phyloP scores from a whole-genome alignment of 1,140 invertebrate genomes.

The Zaprionus tsacasi region DNA sequence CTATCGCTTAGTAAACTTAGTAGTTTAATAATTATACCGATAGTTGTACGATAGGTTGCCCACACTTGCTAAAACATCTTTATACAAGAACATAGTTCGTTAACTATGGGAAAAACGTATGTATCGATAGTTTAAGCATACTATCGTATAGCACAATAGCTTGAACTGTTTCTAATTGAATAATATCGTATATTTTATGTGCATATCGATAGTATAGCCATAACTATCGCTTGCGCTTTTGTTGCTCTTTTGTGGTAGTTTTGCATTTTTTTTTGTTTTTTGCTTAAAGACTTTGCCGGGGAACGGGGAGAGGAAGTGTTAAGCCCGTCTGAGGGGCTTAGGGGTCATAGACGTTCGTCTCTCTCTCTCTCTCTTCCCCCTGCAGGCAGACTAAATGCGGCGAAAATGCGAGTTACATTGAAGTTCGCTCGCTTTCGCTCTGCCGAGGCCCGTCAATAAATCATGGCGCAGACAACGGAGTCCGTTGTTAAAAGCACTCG shows the following conservation, averaged over 20 bases:
- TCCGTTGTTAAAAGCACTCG: conserved; percentile 74
- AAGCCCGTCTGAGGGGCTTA: not conserved
- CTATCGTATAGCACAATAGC: not conserved
- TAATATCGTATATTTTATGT: not conserved
- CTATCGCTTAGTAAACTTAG: not conserved
- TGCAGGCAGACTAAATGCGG: conserved; percentile 50
- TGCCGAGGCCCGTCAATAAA: conserved; percentile 68
- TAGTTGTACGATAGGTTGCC: no score
- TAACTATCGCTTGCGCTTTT: conserved; percentile 1
- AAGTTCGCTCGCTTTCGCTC: conserved; percentile 20
- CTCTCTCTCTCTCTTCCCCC: not conserved
- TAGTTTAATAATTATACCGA: no score
- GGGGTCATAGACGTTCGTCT: conserved; percentile 26
- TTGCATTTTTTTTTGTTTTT: not conserved
- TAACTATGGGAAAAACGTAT: not conserved
- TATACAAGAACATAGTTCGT: no score
- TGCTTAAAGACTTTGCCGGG: conserved; percentile 2
- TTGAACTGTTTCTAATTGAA: not conserved
- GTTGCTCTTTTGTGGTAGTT: not conserved
- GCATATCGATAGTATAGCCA: not conserved
- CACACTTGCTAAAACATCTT: no score
- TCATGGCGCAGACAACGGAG: conserved; percentile 73
- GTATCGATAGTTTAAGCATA: not conserved
- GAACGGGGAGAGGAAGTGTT: not conserved
- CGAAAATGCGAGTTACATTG: conserved; percentile 57